A percentile compares a stretch with the other conserved stretches of the same genome.
These are phyloP conservation scores for Erynnis tages DNA, from an alignment of 2,888 invertebrate species.

Conservation along the genomic window DNA sequence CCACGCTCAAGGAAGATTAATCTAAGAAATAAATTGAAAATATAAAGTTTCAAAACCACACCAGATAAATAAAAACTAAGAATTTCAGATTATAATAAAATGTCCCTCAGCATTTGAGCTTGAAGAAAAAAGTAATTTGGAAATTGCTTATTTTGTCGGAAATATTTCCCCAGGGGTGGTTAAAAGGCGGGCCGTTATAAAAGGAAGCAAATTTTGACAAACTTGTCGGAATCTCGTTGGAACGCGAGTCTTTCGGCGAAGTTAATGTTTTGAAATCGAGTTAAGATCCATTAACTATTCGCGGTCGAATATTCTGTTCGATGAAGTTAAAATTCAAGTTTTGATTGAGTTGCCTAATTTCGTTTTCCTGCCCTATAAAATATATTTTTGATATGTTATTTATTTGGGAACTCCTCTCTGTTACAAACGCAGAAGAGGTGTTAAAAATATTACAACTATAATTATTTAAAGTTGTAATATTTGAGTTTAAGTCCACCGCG, in stretches of 20 bases:
- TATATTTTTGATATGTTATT: no score
- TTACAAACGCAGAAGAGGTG: no score
- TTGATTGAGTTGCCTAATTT: constrained; percentile 42
- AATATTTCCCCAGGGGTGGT: constrained; percentile 30
- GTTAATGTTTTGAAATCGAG: constrained; percentile 71
- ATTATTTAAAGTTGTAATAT: no score
- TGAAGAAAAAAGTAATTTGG: constrained; percentile 12
- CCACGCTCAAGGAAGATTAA: no score
- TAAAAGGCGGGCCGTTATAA: constrained; percentile 53
- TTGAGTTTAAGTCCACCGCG: no score
- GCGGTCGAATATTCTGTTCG: constrained; percentile 68
- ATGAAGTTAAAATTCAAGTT: constrained; percentile 69
- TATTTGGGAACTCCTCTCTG: no score
- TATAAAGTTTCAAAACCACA: neutral
- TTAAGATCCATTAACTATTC: constrained; percentile 75
- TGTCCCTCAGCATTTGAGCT: constrained; percentile 3
- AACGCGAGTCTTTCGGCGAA: constrained; percentile 63
- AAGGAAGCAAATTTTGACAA: constrained; percentile 62
- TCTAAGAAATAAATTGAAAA: no score
- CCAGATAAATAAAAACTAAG: neutral
- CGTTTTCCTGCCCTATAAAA: neutral
- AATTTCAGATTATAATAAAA: constrained; percentile 6
- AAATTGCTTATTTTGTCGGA: constrained; percentile 10
- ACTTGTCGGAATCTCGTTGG: constrained; percentile 68
- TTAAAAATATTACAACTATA: no score